Evolutionary conservation across 2,113 vertebrate genomes (phyloP), one percentile per base, ranked within the genome.

Genomic region (Corvus cornix): DNA sequence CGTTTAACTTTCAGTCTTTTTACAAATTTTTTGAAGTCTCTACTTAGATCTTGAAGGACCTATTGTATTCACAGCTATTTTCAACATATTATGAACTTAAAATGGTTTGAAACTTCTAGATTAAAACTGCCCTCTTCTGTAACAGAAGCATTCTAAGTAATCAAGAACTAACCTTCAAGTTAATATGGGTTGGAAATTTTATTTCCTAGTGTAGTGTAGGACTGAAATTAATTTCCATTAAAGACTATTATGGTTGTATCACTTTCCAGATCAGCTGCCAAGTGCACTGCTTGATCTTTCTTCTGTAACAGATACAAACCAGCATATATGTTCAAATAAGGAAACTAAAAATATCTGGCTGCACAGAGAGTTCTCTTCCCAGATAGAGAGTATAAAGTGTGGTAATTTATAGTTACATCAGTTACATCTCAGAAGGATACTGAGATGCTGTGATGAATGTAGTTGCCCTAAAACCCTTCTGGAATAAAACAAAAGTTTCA

Each of bases 191-290:
- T 92, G 59, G 39, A 63, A 81, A 84, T 91, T 62, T 92, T 84
- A 84, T 91, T 91, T 95, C 35, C 23, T 87, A 27, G 18, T 26
- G 14, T 81, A 86, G 35, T 2, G 0, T 74, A 46, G 52, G 52
- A 46, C 53, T 87, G 84, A 93, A 84, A 84, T 93, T 13, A 87
- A 75, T 87, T 89, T 94, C 56, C 33, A 55, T 89, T 93, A 51
- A 90, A 64, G 52, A 78, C 23, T 80, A 0, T 70, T 87, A 84
- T 0, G 7, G 77, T 89, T 48, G 92, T 95, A 80, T 6, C 80
- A 13, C 87, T 93, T 91, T 72, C 46, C 73, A 94, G 84, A 91
- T 33, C 87, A 78, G 73, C 81, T 93, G 81, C 91, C 80, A 95
- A 89, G 69, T 78, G 43, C 19, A 55, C 39, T 93, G 64, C 64